Base-by-base conservation (phyloP, 1,140 invertebrate genomes). In the Dufourea novaeangliae region DNA sequence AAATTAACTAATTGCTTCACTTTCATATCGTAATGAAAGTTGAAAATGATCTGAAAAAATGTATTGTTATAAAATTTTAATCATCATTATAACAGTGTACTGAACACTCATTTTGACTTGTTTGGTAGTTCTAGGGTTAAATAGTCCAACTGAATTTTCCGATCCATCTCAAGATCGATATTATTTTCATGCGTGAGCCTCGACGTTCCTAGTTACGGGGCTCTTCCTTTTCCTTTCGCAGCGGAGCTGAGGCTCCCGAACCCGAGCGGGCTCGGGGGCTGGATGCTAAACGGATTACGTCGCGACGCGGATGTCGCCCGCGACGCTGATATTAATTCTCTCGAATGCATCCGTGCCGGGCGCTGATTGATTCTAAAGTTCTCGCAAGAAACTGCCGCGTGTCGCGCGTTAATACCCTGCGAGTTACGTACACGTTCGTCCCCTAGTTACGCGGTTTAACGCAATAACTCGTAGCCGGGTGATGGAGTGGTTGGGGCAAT, bases 281-380 rank as follows among this genome's bases (percentile, higher is more conserved):
- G 73, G 73, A 32, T 77, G 66, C 56, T 83, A 83, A 83, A 61
- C 82, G 80, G 80, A 83, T 83, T 83, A 83, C 52, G 76, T 32
- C 80, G 81, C 77, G 75, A 67, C 76, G 73, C 82, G 82, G 77
- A 84, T 84, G 82, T 84, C 81, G 81, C 71, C 52, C 72, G 71
- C 82, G 76, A 84, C 81, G 81, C 77, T 84, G 82, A 84, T 84
- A 84, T 84, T 84, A 84, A 84, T 84, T 84, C 82, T 84, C 82
- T 84, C 82, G 82, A 84, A 84, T 84, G 77, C 82, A 84, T 84
- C 82, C 82, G 82, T 44, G 70, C 81, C 76, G 81, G 81, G 82
- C 81, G 80, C 82, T 84, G 82, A 84, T 84, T 84, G 82, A 84
- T 84, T 84, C 67, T 77, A 84, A 84, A 84, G 82, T 84, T 84